These are phyloP conservation scores for Latrodectus geometricus DNA, from an alignment of 1,140 invertebrate genomes.

Conservation along the genomic window DNA sequence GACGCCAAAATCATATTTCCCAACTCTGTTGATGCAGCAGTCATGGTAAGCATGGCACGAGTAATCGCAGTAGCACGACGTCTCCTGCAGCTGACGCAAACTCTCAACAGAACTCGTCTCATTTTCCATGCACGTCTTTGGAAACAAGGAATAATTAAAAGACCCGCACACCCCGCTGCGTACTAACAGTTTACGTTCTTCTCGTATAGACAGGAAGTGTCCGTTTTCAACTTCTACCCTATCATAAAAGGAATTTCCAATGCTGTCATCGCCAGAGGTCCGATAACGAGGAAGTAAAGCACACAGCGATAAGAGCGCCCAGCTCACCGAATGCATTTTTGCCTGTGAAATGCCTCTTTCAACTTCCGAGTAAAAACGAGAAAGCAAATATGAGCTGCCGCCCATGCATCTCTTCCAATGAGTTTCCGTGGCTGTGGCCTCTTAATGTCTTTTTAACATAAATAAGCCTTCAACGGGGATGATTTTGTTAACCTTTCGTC, in stretches of 20 bases:
- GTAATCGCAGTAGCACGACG: conserved; percentile 70
- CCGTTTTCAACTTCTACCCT: neutral
- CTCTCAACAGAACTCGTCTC: neutral
- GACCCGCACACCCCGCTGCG: neutral
- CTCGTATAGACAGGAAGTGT: neutral
- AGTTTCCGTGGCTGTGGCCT: neutral
- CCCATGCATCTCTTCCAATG: conserved; percentile 25
- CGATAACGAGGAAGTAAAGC: neutral
- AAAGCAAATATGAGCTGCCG: neutral
- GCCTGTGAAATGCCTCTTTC: no score
- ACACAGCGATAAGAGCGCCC: neutral
- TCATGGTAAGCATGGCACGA: conserved; percentile 71
- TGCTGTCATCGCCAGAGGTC: neutral
- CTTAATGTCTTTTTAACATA: conserved; percentile 30
- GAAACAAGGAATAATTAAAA: neutral
- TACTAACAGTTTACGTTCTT: conserved; percentile 3
- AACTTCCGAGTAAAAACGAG: neutral
- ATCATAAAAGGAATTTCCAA: neutral
- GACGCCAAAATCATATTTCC: neutral
- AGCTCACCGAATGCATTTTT: conserved; percentile 22
- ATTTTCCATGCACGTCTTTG: neutral
- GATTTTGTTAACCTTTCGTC: conserved; percentile 46
- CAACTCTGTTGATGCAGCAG: conserved; percentile 71
- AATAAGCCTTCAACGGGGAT: conserved; percentile 33
- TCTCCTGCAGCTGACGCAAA: neutral